A percentile compares a stretch with the other conserved stretches of the same genome.
These are phyloP conservation scores for Drosophila neocordata DNA, from an alignment of 1,140 invertebrate species.

Conservation along the genomic window DNA sequence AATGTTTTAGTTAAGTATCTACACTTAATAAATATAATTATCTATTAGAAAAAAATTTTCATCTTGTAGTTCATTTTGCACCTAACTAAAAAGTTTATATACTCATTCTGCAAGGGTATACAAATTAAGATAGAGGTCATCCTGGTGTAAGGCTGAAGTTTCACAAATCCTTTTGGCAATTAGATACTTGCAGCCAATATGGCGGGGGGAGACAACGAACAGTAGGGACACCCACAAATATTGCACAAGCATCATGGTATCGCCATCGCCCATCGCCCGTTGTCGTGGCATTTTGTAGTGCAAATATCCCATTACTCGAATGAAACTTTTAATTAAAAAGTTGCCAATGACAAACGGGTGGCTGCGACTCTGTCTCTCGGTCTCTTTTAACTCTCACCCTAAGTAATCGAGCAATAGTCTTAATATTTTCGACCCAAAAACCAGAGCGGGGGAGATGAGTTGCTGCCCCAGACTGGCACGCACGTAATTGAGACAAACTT, in stretches of 20 bases:
- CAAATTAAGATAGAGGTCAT: constrained; percentile 46
- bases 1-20: too few species aligned
- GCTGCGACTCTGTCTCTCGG: constrained; percentile 5
- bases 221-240: constrained; percentile 62
- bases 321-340: constrained; percentile 82
- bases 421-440: constrained; percentile 52
- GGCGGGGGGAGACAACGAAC: constrained; percentile 2
- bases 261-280: constrained; percentile 25
- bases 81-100: neutral
- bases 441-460: constrained; percentile 33
- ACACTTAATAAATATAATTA: too few species aligned
- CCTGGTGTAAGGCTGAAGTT: constrained; percentile 67
- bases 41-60: too few species aligned
- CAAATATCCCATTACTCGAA: constrained; percentile 81
- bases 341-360: constrained; percentile 74
- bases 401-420: constrained; percentile 56
- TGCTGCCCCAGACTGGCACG: constrained; percentile 64
- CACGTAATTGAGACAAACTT: constrained; percentile 80
- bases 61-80: too few species aligned
- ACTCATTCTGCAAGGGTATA: neutral
- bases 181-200: constrained; percentile 69
- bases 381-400: neutral
- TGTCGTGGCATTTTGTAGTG: constrained; percentile 69
- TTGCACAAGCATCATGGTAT: constrained; percentile 65
- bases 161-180: constrained; percentile 78